Evolutionary conservation across 2,888 invertebrate species (phyloP).

Genomic region (Drosophila tanythrix): DNA sequence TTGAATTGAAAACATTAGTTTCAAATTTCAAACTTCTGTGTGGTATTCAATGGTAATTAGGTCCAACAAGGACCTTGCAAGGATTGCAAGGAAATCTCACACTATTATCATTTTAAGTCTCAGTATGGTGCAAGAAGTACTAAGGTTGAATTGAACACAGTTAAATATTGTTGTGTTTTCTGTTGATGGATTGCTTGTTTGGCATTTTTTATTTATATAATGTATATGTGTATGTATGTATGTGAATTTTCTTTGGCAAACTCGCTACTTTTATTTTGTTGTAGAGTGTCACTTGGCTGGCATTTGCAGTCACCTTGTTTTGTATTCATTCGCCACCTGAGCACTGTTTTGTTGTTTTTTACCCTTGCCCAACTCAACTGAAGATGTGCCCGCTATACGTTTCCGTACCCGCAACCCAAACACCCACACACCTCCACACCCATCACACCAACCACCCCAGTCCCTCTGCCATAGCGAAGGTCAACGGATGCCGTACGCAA

Average conservation of each 20-base stretch:
- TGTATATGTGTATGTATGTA: not conserved
- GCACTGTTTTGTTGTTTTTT: constrained; percentile 29
- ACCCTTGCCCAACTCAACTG: constrained; percentile 52
- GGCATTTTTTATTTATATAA: not conserved
- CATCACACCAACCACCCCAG: not conserved
- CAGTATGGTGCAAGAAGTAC: not conserved
- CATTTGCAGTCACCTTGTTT: constrained; percentile 37
- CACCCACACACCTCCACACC: not conserved
- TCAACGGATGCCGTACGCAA: constrained; percentile 57
- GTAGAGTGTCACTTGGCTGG: constrained; percentile 39
- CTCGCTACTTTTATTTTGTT: not conserved
- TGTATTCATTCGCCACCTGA: constrained; percentile 58
- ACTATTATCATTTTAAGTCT: not conserved
- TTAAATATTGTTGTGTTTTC: not conserved
- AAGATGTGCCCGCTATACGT: constrained; percentile 44
- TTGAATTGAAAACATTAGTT: not conserved
- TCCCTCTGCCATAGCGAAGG: constrained; percentile 13
- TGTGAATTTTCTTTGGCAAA: not conserved
- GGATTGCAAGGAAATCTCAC: not conserved
- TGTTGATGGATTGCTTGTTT: not conserved
- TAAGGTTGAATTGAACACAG: not conserved
- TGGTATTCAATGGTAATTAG: not conserved
- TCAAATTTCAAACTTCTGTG: not conserved
- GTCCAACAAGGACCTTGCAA: not conserved
- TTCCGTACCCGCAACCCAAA: constrained; percentile 37